A percentile compares a stretch with the other conserved stretches of the same genome.
Conservation (phyloP, 1,140 invertebrate species). For the Psilanteris sp. region DNA sequence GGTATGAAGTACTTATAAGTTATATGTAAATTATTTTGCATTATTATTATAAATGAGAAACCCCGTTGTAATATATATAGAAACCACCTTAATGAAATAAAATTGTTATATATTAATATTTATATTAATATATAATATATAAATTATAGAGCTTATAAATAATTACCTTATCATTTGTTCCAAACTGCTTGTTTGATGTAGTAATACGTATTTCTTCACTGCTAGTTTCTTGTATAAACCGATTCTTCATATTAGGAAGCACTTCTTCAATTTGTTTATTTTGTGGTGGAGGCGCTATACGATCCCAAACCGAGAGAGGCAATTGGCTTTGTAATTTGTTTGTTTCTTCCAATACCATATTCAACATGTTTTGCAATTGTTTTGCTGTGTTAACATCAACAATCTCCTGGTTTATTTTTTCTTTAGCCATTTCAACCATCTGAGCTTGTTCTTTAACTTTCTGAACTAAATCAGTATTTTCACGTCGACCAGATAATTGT, state of each 20-base stretch:
- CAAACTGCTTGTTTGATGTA: constrained; percentile 65
- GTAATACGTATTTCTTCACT: constrained; percentile 71
- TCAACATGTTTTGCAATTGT: constrained; percentile 74
- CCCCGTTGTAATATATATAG: too few relatives aligned
- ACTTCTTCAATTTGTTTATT: constrained; percentile 21
- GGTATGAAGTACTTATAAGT: too few relatives aligned
- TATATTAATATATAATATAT: too few relatives aligned
- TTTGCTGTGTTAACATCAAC: constrained; percentile 73
- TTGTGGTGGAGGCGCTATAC: constrained; percentile 70
- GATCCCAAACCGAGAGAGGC: constrained; percentile 76
- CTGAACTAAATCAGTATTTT: constrained; percentile 67
- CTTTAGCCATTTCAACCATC: constrained; percentile 73
- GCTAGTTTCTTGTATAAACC: constrained; percentile 68
- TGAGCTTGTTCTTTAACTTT: constrained; percentile 73
- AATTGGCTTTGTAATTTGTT: constrained; percentile 75
- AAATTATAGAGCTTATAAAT: too few relatives aligned
- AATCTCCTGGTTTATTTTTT: constrained; percentile 66
- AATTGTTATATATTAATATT: too few relatives aligned
- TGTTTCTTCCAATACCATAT: constrained; percentile 74
- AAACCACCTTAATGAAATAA: too few relatives aligned
- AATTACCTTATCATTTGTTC: constrained; percentile 16
- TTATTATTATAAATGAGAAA: too few relatives aligned
- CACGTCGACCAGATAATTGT: constrained; percentile 67
- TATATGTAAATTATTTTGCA: too few relatives aligned
- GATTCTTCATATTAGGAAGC: constrained; percentile 60